These are phyloP conservation scores for Polymixis lichenea DNA, from an alignment of 2,888 invertebrate genomes.

Conservation along the genomic window DNA sequence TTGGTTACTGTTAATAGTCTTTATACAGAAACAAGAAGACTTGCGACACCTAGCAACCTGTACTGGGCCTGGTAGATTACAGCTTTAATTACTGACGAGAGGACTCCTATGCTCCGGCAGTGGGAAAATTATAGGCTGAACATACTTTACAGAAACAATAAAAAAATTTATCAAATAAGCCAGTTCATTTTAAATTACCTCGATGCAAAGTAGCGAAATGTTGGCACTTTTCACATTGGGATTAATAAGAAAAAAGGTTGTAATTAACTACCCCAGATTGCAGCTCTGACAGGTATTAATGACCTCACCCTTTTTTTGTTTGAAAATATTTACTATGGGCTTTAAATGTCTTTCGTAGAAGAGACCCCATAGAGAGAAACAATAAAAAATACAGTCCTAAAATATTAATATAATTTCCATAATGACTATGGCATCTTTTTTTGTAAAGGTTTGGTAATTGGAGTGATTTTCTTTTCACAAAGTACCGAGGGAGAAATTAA, in stretches of 20 bases:
- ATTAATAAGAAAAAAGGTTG: not conserved
- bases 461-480: not conserved
- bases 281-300: conserved; percentile 34
- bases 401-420: conserved; percentile 15
- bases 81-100: too few species aligned
- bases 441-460: not conserved
- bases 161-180: not conserved
- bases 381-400: conserved; percentile 11
- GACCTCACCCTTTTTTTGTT: conserved; percentile 10
- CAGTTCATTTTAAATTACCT: not conserved
- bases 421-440: not conserved
- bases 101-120: too few species aligned
- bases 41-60: too few species aligned
- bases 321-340: conserved; percentile 10
- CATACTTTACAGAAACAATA: too few species aligned
- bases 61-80: too few species aligned
- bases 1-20: not conserved
- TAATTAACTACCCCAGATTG: conserved; percentile 35
- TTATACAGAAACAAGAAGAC: not conserved
- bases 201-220: not conserved
- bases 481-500: too few species aligned
- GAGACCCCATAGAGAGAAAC: not conserved
- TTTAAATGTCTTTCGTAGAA: not conserved
- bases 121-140: too few species aligned
- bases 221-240: not conserved